Conservation (phyloP, 2,113 vertebrate species). For the Pantherophis guttatus region DNA sequence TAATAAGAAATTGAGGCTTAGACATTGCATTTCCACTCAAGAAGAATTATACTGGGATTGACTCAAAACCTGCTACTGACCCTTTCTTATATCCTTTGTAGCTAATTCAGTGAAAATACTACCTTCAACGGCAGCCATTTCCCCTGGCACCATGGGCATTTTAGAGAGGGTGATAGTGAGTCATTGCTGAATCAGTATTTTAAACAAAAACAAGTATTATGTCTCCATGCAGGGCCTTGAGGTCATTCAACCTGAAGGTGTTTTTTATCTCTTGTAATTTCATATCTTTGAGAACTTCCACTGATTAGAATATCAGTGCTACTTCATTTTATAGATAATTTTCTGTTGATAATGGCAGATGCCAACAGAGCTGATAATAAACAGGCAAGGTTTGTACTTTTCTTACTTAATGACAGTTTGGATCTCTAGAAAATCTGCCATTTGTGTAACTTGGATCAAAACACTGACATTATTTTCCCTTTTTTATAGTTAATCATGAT, state of each 20-base stretch:
- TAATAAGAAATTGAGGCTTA: background rate
- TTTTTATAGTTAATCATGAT: background rate
- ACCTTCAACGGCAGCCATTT: background rate
- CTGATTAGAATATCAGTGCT: background rate
- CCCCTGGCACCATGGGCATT: background rate
- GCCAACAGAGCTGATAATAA: conserved; percentile 7
- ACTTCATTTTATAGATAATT: conserved; percentile 24
- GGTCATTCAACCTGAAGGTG: conserved; percentile 15
- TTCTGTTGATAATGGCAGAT: background rate
- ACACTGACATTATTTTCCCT: background rate
- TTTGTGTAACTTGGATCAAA: background rate
- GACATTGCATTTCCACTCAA: background rate
- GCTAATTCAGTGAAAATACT: background rate
- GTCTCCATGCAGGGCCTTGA: background rate
- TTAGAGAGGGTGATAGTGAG: background rate
- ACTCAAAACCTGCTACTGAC: background rate
- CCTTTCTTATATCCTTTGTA: background rate
- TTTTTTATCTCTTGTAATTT: background rate
- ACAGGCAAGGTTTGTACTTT: background rate
- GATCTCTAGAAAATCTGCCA: background rate
- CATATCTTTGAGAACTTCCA: background rate
- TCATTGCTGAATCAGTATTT: background rate
- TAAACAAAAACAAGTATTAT: background rate
- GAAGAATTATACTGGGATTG: background rate
- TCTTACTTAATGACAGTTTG: background rate